phyloP scores from a whole-genome alignment of 2,113 vertebrate genomes.

The Pseudorhombus dupliciocellatus region DNA sequence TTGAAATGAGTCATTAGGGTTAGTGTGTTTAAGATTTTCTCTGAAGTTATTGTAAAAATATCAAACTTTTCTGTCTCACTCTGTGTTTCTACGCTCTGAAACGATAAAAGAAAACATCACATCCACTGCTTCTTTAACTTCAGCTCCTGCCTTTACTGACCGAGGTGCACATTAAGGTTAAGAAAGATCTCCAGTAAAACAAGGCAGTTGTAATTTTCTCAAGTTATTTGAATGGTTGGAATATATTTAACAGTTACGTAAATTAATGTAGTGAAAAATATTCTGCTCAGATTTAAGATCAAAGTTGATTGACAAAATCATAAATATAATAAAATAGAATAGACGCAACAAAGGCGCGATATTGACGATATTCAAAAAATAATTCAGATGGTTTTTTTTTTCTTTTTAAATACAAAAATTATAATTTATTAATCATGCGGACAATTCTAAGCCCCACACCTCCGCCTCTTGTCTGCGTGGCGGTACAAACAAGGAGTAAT shows the following conservation, averaged over 20 bases:
- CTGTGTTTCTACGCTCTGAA: neutral
- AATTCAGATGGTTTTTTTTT: neutral
- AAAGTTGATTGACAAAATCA: neutral
- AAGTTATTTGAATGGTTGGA: neutral
- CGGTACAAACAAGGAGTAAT: conserved; percentile 63
- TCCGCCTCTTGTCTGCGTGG: neutral
- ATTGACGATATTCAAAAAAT: too few species aligned
- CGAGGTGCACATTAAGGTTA: conserved; percentile 1
- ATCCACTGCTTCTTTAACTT: neutral
- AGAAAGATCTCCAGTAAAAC: neutral
- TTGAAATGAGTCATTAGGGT: conserved; percentile 4
- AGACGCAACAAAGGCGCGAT: neutral
- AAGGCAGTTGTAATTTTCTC: neutral
- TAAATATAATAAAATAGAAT: too few species aligned
- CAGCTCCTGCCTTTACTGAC: neutral
- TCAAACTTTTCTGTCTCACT: neutral
- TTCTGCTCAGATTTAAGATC: neutral
- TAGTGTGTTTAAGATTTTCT: neutral
- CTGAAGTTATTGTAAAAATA: neutral
- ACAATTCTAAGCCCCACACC: conserved; percentile 6
- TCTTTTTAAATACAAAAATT: too few species aligned
- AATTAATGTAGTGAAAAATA: too few species aligned
- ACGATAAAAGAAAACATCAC: neutral
- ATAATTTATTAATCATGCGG: neutral
- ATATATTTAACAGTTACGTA: neutral